Conservation (phyloP, 1,140 invertebrate species). For the Copidosoma floridanum region DNA sequence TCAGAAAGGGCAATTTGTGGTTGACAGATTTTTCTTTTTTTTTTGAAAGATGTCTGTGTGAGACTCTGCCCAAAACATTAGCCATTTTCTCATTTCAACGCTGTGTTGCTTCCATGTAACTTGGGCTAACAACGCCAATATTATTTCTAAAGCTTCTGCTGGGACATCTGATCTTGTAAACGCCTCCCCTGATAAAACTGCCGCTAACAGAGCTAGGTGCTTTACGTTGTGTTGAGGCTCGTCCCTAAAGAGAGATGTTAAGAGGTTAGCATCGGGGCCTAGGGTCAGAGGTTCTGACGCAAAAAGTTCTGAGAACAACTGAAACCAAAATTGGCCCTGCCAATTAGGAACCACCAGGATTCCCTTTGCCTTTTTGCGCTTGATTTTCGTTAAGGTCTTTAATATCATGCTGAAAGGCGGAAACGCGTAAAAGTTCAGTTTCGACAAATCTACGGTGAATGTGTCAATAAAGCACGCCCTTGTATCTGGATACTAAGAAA, state of each 20-base stretch:
- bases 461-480: constrained; percentile 18
- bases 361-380: background rate
- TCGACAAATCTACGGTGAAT: constrained; percentile 21
- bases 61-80: no score
- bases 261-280: constrained; percentile 16
- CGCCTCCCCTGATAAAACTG: constrained; percentile 33
- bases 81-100: no score
- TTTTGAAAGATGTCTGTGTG: no score
- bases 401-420: no score
- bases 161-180: constrained; percentile 23
- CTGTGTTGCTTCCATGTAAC: no score
- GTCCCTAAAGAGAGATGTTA: constrained; percentile 23
- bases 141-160: constrained; percentile 16
- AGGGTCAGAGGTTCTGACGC: constrained; percentile 14
- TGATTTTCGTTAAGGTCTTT: background rate
- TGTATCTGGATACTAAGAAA: constrained; percentile 30
- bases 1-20: no score
- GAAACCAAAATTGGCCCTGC: constrained; percentile 24
- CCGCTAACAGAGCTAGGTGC: constrained; percentile 16
- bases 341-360: constrained; percentile 18
- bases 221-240: constrained; percentile 1
- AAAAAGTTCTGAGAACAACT: constrained; percentile 3
- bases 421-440: constrained; percentile 18
- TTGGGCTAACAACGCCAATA: no score
- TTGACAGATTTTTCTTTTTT: no score